A percentile compares a stretch with the other conserved stretches of the same genome.
These are phyloP conservation scores for Hormiphora californensis DNA, from an alignment of 37 sponge, comb jelly and placozoan species.

Conservation along the genomic window DNA sequence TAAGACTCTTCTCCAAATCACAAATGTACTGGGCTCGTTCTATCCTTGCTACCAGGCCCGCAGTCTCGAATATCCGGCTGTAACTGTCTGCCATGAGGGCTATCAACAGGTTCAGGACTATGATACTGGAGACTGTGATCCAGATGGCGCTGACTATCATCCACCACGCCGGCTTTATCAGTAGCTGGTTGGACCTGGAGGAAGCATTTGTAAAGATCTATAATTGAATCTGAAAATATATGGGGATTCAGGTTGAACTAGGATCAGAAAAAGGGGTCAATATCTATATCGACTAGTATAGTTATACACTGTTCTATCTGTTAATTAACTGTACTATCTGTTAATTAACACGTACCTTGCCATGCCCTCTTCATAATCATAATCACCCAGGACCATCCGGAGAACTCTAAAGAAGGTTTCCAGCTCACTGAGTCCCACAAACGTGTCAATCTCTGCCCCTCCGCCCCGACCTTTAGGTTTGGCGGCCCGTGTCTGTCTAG, in stretches of 20 bases:
- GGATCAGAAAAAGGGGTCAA: no score
- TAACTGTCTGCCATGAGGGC: slow-evolving; percentile 12
- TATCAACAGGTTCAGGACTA: neutral
- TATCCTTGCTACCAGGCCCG: neutral
- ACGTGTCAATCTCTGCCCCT: neutral
- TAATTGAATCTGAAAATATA: no score
- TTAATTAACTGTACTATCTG: no score
- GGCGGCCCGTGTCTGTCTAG: neutral
- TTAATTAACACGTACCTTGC: no score
- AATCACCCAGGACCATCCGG: neutral
- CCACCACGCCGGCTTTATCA: slow-evolving; percentile 4
- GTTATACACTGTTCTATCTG: no score
- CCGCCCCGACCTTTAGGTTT: neutral
- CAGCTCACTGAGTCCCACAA: neutral
- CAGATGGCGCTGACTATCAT: neutral
- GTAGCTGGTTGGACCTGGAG: neutral
- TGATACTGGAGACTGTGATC: neutral
- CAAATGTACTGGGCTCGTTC: neutral
- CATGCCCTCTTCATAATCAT: neutral
- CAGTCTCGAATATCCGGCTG: neutral
- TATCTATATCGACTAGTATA: no score
- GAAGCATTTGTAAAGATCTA: no score
- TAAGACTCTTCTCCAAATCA: neutral
- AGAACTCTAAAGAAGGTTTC: neutral
- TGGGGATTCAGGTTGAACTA: no score